Evolutionary conservation across 2,888 invertebrate genomes (phyloP), one percentile per base, ranked within the genome.

Genomic region (Eilema griseolum): DNA sequence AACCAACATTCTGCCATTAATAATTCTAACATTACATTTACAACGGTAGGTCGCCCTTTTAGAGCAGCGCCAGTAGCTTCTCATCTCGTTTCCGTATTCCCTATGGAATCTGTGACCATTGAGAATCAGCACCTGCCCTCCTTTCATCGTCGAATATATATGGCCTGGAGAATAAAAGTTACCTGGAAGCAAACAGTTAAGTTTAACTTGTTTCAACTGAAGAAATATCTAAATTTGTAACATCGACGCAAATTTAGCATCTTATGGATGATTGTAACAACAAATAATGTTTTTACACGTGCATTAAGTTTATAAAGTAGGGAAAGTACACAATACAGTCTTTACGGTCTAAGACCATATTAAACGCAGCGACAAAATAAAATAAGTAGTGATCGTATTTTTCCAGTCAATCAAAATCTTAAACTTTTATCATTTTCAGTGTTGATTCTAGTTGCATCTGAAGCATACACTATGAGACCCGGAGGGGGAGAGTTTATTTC

Each of bases 41-140:
- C 92, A 92, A 23, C 84, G 80, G 41, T 80, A 78, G 0, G 83
- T 75, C 1, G 85, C 68, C 67, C 91, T 83, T 71, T 90, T 92
- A 1, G 86, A 85, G 66, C 93, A 93, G 2, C 93, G 83, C 92
- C 92, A 93, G 77, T 89, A 90, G 67, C 93, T 92, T 20, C 83
- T 84, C 8, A 73, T 67, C 1, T 83, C 83, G n/a, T 87, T 87
- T 0, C 86, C 87, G 59, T 92, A 91, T 56, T 91, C 89, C 10
- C 88, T 83, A 71, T 91, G 86, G 76, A 89, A 93, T 0, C 89
- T 85, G 69, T 91, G 80, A 0, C 89, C 89, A 2, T 79, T 76
- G 20, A 90, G 78, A 10, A 90, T 3, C 11, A 93, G 75, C 3
- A 91, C 87, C 76, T 89, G 86, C 0, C 88, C 89, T 14, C 92